Evolutionary conservation across 2,113 vertebrate genomes (phyloP).

Genomic region (Xenotilapia leptura): DNA sequence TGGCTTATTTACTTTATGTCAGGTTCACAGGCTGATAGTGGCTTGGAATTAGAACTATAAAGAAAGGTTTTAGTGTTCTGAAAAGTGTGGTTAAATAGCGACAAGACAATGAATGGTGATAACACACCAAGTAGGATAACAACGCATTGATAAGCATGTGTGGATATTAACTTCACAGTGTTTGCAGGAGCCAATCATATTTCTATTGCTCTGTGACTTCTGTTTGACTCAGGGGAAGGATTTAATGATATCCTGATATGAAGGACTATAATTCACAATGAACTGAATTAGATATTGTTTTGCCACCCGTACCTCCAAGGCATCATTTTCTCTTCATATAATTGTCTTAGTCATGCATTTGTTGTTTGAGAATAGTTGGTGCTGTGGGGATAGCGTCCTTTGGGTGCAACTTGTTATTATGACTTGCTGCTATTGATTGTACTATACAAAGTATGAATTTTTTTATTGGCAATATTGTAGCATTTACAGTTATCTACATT

Average conservation of each 20-base stretch:
- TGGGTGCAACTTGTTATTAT: background rate
- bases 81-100: background rate
- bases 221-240: conserved; percentile 58
- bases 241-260: conserved; percentile 63
- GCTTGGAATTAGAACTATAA: background rate
- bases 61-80: background rate
- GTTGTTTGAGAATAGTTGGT: background rate
- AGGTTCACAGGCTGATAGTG: background rate
- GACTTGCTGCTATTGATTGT: background rate
- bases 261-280: conserved; percentile 50
- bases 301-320: conserved; percentile 12
- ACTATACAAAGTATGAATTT: background rate
- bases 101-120: background rate
- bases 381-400: background rate
- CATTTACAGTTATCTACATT: background rate
- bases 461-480: background rate
- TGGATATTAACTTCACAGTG: conserved; percentile 6
- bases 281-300: conserved; percentile 41
- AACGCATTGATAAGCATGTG: background rate
- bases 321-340: conserved; percentile 38
- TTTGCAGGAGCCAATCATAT: conserved; percentile 33
- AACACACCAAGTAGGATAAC: background rate
- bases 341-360: conserved; percentile 35
- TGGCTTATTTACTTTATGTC: background rate
- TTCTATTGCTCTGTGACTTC: conserved; percentile 11